phyloP scores from a whole-genome alignment of 2,888 invertebrate genomes.

The Thereva nobilitata region DNA sequence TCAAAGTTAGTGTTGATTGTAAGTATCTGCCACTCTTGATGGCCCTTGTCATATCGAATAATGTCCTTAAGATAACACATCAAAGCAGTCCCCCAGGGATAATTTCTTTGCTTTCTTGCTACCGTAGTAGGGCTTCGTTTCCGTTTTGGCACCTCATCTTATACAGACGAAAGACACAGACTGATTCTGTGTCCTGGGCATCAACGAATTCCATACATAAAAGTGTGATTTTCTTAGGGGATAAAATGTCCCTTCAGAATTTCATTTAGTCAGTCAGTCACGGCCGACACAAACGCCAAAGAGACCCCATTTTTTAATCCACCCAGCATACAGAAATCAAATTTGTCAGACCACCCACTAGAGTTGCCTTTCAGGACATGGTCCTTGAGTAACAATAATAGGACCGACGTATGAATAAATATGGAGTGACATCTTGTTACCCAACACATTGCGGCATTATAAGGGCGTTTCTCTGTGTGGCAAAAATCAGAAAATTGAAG shows the following conservation, averaged over 20 bases:
- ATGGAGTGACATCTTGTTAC: slow-evolving; percentile 31
- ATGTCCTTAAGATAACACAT: slow-evolving; percentile 10
- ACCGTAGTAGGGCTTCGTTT: background rate
- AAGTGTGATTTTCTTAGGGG: too few species aligned
- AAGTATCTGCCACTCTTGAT: slow-evolving; percentile 61
- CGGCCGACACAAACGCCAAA: too few species aligned
- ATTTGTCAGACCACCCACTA: too few species aligned
- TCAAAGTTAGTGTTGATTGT: slow-evolving; percentile 94
- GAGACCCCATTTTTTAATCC: too few species aligned
- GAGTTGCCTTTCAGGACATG: too few species aligned
- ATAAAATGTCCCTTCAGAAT: too few species aligned
- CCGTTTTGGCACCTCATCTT: background rate
- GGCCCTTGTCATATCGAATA: slow-evolving; percentile 28
- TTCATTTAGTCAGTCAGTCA: too few species aligned
- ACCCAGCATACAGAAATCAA: too few species aligned
- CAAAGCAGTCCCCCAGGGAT: background rate
- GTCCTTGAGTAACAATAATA: slow-evolving; percentile 1
- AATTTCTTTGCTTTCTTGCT: background rate
- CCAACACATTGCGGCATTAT: slow-evolving; percentile 1
- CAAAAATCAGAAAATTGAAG: slow-evolving; percentile 22
- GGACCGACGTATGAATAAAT: slow-evolving; percentile 28
- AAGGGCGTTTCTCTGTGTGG: slow-evolving; percentile 13
- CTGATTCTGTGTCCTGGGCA: too few species aligned
- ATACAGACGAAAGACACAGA: background rate
- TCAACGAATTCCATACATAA: too few species aligned